Evolutionary conservation across 2,113 vertebrate species (phyloP).

Genomic region (Mesitornis unicolor): DNA sequence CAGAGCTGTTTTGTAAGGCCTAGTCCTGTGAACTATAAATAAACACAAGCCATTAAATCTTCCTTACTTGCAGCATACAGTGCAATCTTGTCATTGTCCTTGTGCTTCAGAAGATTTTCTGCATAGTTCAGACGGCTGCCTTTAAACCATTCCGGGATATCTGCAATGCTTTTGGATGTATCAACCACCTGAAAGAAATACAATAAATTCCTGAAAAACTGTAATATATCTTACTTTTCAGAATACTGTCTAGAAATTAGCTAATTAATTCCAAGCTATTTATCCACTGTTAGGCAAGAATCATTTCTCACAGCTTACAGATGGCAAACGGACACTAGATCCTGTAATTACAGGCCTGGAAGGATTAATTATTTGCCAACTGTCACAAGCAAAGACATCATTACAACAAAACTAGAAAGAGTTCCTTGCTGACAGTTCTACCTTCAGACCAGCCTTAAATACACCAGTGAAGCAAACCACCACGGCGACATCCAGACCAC

Average conservation of each 20-base stretch:
- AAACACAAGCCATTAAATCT: accelerated
- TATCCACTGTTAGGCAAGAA: not conserved
- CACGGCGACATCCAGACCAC: not conserved
- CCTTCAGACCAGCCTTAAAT: not conserved
- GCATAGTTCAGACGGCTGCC: slow-evolving; percentile 93
- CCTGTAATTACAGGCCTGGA: not conserved
- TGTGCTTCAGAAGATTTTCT: slow-evolving; percentile 89
- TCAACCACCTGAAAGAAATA: slow-evolving; percentile 84
- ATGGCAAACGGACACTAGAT: not conserved
- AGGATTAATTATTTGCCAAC: not conserved
- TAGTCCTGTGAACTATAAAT: not conserved
- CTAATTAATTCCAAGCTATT: not conserved
- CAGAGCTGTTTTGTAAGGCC: not conserved
- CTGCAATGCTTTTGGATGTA: slow-evolving; percentile 82
- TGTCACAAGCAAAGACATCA: not conserved
- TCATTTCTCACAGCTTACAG: not conserved
- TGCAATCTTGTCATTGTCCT: slow-evolving; percentile 89
- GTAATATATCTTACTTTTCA: accelerated
- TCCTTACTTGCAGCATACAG: slow-evolving; percentile 90
- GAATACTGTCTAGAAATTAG: not conserved
- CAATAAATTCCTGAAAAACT: not conserved
- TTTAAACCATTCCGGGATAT: slow-evolving; percentile 92
- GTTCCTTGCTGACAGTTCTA: not conserved
- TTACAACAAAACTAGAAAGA: not conserved
- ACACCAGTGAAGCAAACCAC: not conserved